Base-by-base conservation (phyloP, 2,888 invertebrate genomes). In the Mythimna impura region DNA sequence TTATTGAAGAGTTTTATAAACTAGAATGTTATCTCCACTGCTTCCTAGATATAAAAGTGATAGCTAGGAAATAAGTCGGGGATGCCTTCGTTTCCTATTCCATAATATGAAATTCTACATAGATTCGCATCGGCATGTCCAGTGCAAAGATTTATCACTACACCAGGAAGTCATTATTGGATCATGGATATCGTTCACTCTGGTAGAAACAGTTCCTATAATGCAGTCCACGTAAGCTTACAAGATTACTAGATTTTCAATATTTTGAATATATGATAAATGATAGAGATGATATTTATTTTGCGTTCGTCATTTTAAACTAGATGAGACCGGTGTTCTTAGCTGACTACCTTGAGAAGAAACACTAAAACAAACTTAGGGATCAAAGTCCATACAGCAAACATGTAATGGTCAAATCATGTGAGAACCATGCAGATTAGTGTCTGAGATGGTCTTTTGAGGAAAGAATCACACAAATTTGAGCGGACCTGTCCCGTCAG, bases 31-130 rank as follows among this genome's bases (percentile, higher is more conserved):
- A 71, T 72, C 30, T 71, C 34, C 25, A 20, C 36, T 30, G 58
- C 47, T 66, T 76, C 72, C 72, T 69, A 60, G 43, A 52, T 30
- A 69, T 72, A 69, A 66, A 81, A 61, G 43, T 66, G 63, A 81
- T 63, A 60, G 10, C 47, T 36, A 69, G 77, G 68, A 81, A 77
- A 66, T 72, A 65, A 40, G 30, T 58, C 61, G 12, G 17, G 14
- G 14, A 52, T 36, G 55, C 34, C 12, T 57, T 17, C 36, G 20
- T 68, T 80, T 79, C 55, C 66, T 66, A 47, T 58, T 67, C 40
- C 57, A 67, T 66, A 55, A 67, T 66, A 55, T 58, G 43, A 25
- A 66, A 25, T 55, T 61, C 47, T 47, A 57, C 52, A 30, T 40
- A 66, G 81, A 76, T 81, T 58, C 22, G 30, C 34, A 71, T 71